Evolutionary conservation across 1,140 invertebrate species (phyloP).

Genomic region (Octopus sinensis): DNA sequence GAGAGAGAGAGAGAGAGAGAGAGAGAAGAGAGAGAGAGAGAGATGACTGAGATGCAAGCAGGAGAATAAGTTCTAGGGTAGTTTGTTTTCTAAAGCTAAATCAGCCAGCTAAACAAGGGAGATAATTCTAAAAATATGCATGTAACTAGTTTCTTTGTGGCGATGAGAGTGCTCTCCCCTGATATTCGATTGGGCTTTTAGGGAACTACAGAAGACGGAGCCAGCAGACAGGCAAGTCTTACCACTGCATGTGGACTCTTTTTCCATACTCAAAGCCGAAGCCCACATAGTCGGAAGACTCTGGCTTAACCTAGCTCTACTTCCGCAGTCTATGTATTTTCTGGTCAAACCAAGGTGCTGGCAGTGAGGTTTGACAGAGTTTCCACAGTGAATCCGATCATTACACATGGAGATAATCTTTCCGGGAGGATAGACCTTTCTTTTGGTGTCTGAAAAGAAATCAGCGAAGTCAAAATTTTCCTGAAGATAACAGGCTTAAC

Average conservation of each 20-base stretch:
- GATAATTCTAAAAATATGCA: no score
- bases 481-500: background rate
- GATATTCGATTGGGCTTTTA: no score
- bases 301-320: conserved; percentile 7
- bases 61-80: no score
- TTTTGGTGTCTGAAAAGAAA: conserved; percentile 7
- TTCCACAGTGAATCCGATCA: background rate
- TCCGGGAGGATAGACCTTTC: conserved; percentile 2
- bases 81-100: no score
- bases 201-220: background rate
- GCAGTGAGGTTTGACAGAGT: background rate
- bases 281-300: background rate
- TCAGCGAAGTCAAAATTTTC: background rate
- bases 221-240: conserved; percentile 1
- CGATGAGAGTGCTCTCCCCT: no score
- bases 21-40: no score
- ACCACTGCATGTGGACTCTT: background rate
- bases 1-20: no score
- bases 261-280: background rate
- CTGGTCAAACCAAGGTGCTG: background rate
- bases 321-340: background rate
- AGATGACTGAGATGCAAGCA: no score
- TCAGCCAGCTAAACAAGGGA: no score
- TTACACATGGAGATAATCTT: background rate
- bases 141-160: no score